These are phyloP conservation scores for Drosophila leonis DNA, from an alignment of 2,888 invertebrate genomes.

Conservation along the genomic window DNA sequence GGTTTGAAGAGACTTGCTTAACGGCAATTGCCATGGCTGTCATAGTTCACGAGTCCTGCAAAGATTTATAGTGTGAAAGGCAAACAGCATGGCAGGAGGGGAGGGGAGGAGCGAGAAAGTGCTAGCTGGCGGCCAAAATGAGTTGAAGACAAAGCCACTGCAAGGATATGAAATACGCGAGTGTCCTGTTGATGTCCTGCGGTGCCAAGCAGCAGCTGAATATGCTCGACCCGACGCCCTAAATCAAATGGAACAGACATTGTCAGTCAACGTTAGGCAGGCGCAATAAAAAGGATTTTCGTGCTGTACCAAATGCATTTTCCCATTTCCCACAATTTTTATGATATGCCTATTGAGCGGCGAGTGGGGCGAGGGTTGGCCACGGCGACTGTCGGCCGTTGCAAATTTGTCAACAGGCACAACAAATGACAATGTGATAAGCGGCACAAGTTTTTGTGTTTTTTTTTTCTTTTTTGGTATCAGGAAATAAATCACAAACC, in stretches of 20 bases:
- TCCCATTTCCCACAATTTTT: conserved; percentile 43
- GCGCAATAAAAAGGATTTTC: conserved; percentile 57
- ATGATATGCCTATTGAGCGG: conserved; percentile 59
- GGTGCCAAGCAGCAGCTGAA: conserved; percentile 54
- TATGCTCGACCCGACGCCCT: conserved; percentile 28
- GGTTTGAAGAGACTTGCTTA: conserved; percentile 46
- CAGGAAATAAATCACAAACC: conserved; percentile 67
- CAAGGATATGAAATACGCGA: conserved; percentile 55
- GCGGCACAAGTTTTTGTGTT: conserved; percentile 59
- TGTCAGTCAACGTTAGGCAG: conserved; percentile 45
- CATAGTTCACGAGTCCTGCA: conserved; percentile 41
- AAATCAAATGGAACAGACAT: conserved; percentile 52
- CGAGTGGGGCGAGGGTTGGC: conserved; percentile 4
- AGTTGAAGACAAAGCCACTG: conserved; percentile 54
- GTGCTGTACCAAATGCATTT: conserved; percentile 38
- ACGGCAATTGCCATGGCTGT: conserved; percentile 52
- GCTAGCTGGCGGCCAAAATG: conserved; percentile 37
- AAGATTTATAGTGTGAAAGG: conserved; percentile 74
- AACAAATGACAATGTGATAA: conserved; percentile 74
- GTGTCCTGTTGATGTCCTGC: conserved; percentile 51
- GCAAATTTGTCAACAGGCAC: conserved; percentile 73
- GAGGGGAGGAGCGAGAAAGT: conserved; percentile 49
- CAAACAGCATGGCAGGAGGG: conserved; percentile 47
- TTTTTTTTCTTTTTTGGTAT: conserved; percentile 50
- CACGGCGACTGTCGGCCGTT: conserved; percentile 44